A percentile compares a stretch with the other conserved stretches of the same genome.
Evolutionary conservation across 2,888 invertebrate genomes (phyloP).

Genomic region (Ceramica pisi): DNA sequence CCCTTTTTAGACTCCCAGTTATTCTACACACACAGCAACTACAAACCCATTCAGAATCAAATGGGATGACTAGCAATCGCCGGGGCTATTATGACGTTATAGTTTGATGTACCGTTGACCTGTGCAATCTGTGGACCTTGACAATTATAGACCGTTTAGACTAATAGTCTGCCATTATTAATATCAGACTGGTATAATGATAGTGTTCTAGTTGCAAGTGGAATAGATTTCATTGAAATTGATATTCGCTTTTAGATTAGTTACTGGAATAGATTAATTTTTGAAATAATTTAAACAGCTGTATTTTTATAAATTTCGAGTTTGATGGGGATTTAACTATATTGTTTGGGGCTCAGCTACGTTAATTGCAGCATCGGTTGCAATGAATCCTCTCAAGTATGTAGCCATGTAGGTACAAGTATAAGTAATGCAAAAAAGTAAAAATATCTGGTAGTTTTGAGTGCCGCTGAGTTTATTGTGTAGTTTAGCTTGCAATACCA

Average conservation of each 20-base stretch:
- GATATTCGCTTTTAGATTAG: background rate
- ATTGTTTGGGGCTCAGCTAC: too few species aligned
- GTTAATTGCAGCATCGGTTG: too few species aligned
- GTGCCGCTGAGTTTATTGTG: background rate
- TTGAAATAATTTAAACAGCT: too few species aligned
- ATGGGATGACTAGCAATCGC: slow-evolving; percentile 34
- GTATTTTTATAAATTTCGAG: too few species aligned
- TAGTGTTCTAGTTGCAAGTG: slow-evolving; percentile 7
- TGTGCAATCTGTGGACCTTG: slow-evolving; percentile 49
- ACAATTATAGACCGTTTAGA: slow-evolving; percentile 47
- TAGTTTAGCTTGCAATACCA: too few species aligned
- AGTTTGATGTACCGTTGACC: slow-evolving; percentile 64
- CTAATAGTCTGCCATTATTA: slow-evolving; percentile 42
- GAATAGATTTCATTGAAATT: background rate
- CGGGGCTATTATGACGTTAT: slow-evolving; percentile 40
- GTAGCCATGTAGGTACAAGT: too few species aligned
- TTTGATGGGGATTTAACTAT: too few species aligned
- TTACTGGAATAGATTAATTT: background rate
- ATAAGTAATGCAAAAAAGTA: too few species aligned
- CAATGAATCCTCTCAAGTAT: too few species aligned
- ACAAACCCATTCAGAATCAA: slow-evolving; percentile 17
- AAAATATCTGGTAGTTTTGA: too few species aligned
- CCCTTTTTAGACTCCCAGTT: too few species aligned
- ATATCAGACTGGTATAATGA: slow-evolving; percentile 36
- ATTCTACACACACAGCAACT: background rate